Conservation (phyloP, 2,888 invertebrate species). For the Hyles lineata region DNA sequence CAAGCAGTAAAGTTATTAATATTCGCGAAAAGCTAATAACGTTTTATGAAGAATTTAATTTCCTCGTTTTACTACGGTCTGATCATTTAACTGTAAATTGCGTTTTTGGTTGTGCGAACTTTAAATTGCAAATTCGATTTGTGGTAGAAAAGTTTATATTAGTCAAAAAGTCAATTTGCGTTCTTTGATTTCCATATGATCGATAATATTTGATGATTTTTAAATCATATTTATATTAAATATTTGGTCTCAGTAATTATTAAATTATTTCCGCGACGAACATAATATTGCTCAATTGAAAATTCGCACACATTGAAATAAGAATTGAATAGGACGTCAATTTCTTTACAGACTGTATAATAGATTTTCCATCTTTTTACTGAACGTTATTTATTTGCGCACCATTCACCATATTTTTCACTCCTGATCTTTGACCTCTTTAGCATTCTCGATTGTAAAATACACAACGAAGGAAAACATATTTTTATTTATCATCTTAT, state of each 20-base stretch:
- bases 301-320: too few species aligned
- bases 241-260: not conserved
- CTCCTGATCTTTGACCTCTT: too few species aligned
- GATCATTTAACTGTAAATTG: slow-evolving; percentile 39
- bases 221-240: not conserved
- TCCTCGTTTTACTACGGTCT: slow-evolving; percentile 37
- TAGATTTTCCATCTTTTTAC: too few species aligned
- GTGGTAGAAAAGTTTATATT: slow-evolving; percentile 7
- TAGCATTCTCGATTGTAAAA: too few species aligned
- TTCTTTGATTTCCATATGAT: not conserved
- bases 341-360: too few species aligned
- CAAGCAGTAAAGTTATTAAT: slow-evolving; percentile 34
- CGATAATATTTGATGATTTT: not conserved
- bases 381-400: too few species aligned
- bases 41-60: slow-evolving; percentile 41
- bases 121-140: slow-evolving; percentile 30
- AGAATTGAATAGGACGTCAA: too few species aligned
- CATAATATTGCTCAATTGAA: too few species aligned
- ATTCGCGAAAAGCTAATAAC: slow-evolving; percentile 39
- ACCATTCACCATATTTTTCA: too few species aligned
- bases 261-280: too few species aligned
- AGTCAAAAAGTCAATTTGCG: not conserved
- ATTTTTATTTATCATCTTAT: too few species aligned
- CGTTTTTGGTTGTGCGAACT: slow-evolving; percentile 33
- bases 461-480: too few species aligned